Evolutionary conservation across 2,797 vertebrate genomes (phyloP), one percentile per base, ranked within the genome.

Genomic region (Champsocephalus esox): DNA sequence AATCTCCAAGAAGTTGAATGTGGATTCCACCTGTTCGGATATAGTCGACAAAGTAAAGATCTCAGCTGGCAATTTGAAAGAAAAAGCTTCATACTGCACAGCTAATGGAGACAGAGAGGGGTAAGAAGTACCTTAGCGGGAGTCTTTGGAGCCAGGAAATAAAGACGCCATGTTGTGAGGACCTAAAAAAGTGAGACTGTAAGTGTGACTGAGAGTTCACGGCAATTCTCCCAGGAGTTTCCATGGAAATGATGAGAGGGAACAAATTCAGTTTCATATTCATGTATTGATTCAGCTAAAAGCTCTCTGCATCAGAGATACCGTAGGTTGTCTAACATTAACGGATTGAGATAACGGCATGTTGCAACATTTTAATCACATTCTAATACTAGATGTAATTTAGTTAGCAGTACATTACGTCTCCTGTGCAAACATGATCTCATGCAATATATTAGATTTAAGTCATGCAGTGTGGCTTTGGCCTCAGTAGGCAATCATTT

Each of bases 1-100:
- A 74, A 97, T 97, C 91, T 97, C 96, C 84, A 97, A 80, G 73
- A 96, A 96, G 81, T 96, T 97, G 89, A 97, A 97, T 0, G 96
- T 96, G 44, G 92, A 94, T 87, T 97, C 96, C 57, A 95, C 91
- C 96, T 97, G 89, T 60, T 24, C 13, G 78, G 51, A 75, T 1
- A 63, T 11, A 77, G 43, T 71, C 1, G n/a, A 70, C 9, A 80
- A 28, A 66, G n/a, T 4, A 17, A 58, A 66, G 13, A 17, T 56
- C 48, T 75, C 11, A 77, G 50, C 1, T 1, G 16, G n/a, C 28
- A 56, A 1, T 10, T 3, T 49, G 38, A 46, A 41, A 45, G 2
- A 12, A 58, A 70, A 70, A 19, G 59, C 12, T 16, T 49, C 1
- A 57, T 11, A 14, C 12, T 72, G 49, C 41, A 41, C 11, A 61